A percentile compares a stretch with the other conserved stretches of the same genome.
Evolutionary conservation across 2,113 vertebrate species (phyloP).

Genomic region (Phoxinus phoxinus): DNA sequence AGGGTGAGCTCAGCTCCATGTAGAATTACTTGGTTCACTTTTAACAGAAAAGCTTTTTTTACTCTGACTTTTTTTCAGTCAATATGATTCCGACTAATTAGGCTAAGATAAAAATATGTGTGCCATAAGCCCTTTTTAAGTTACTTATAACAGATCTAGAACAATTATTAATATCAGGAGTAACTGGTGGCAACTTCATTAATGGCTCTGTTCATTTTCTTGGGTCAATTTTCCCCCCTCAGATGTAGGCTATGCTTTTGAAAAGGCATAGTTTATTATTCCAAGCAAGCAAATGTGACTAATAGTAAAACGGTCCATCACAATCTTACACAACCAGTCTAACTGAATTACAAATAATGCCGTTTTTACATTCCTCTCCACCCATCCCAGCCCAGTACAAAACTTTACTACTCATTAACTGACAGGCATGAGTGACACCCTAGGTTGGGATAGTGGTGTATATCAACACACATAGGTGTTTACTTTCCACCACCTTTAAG

Average conservation of each 20-base stretch:
- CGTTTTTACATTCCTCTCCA: constrained; percentile 10
- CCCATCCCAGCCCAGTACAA: neutral
- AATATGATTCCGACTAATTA: neutral
- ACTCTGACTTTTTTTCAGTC: neutral
- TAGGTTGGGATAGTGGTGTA: constrained; percentile 12
- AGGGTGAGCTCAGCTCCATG: neutral
- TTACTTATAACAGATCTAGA: neutral
- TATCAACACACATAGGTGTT: neutral
- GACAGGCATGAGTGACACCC: constrained; percentile 12
- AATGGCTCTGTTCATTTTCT: neutral
- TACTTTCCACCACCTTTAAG: neutral
- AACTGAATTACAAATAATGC: neutral
- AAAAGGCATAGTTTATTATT: neutral
- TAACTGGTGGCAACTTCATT: neutral
- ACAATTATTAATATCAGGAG: neutral
- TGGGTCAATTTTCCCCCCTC: neutral
- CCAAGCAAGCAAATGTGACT: neutral
- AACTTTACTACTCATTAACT: constrained; percentile 8
- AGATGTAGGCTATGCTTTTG: neutral
- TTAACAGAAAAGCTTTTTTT: neutral
- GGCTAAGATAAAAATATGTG: constrained; percentile 1
- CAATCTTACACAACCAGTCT: neutral
- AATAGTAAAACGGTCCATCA: neutral
- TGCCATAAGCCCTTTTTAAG: neutral
- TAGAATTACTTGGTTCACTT: neutral